phyloP scores from a whole-genome alignment of 2,797 vertebrate species.

The Austrolebias charrua region DNA sequence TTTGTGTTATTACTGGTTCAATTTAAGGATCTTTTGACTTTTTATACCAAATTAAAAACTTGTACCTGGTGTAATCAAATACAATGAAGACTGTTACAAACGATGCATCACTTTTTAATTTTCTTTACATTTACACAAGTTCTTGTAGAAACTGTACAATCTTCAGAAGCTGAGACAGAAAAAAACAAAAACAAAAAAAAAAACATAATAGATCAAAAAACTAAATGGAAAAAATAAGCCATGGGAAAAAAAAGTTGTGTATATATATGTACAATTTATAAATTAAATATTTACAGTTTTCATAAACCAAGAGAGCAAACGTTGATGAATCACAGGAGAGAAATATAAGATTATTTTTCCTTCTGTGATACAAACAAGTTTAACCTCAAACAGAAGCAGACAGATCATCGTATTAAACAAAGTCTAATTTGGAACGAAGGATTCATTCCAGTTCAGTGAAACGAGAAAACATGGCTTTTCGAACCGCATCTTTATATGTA shows the following conservation, averaged over 20 bases:
- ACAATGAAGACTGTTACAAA: conserved; percentile 8
- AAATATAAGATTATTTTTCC: conserved; percentile 4
- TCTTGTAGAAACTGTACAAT: conserved; percentile 80
- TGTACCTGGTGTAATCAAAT: background rate
- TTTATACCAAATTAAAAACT: background rate
- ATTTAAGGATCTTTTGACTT: background rate
- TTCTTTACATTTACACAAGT: conserved; percentile 73
- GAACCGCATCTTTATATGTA: conserved; percentile 96
- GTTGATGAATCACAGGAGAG: conserved; percentile 6
- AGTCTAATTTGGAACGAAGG: background rate
- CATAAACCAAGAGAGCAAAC: background rate
- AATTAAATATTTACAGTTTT: conserved; percentile 56
- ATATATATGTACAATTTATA: conserved; percentile 80
- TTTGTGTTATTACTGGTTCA: too few relatives aligned
- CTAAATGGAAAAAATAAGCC: conserved; percentile 10
- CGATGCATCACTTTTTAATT: conserved; percentile 61
- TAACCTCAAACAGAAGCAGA: conserved; percentile 5
- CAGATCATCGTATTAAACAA: background rate
- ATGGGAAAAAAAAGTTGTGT: conserved; percentile 54
- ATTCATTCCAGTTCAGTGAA: conserved; percentile 95
- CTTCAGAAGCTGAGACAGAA: conserved; percentile 57
- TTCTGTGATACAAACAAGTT: background rate
- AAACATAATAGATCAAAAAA: conserved; percentile 38
- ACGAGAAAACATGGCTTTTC: conserved; percentile 98
- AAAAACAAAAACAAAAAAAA: conserved; percentile 37